Percentiles rank a stretch among this genome's conserved stretches.
Evolutionary conservation across 1,140 invertebrate species (phyloP).

Genomic region (Hylyphantes graminicola): DNA sequence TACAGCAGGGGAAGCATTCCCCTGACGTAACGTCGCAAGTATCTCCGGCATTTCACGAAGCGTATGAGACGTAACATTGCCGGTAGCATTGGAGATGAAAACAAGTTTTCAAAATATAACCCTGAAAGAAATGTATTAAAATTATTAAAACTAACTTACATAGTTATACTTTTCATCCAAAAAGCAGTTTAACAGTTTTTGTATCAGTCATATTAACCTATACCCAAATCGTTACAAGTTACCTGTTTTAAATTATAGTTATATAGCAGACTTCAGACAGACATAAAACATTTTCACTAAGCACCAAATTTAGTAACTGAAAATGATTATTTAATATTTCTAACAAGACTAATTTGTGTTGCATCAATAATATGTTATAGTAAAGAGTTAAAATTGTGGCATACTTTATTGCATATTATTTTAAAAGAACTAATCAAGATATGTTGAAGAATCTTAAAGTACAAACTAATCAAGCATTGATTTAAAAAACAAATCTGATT

Average conservation of each 20-base stretch:
- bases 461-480: too few species aligned
- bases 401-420: too few species aligned
- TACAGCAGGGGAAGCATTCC: slow-evolving; percentile 96
- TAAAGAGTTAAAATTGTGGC: too few species aligned
- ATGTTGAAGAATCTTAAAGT: too few species aligned
- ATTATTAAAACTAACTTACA: slow-evolving; percentile 10
- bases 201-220: not conserved
- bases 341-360: not conserved
- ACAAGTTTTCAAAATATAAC: slow-evolving; percentile 94
- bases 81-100: slow-evolving; percentile 97
- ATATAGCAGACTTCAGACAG: too few species aligned
- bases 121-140: slow-evolving; percentile 72
- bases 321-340: not conserved
- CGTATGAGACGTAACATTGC: slow-evolving; percentile 95
- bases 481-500: too few species aligned
- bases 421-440: too few species aligned
- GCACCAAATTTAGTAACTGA: not conserved
- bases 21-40: slow-evolving; percentile 95
- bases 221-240: not conserved
- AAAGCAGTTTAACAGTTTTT: not conserved
- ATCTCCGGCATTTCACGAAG: slow-evolving; percentile 96
- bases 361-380: too few species aligned
- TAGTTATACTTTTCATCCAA: not conserved
- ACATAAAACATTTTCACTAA: too few species aligned
- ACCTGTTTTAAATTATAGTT: not conserved